These are phyloP conservation scores for Diuraphis noxia DNA, from an alignment of 1,140 invertebrate genomes.

Conservation along the genomic window DNA sequence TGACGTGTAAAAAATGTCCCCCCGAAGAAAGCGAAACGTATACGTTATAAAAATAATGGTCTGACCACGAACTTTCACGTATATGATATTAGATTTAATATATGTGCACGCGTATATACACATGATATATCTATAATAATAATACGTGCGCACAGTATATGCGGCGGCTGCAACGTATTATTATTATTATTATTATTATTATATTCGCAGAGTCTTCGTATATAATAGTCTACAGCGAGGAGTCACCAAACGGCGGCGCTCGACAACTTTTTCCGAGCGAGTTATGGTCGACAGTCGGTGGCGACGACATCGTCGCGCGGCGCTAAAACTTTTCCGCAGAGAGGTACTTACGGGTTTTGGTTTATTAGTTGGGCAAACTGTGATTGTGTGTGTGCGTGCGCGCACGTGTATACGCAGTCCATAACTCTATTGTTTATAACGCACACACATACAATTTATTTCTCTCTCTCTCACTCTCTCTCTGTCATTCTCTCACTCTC, in stretches of 20 bases:
- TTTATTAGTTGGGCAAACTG: conserved; percentile 44
- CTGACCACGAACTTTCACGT: neutral
- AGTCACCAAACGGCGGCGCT: neutral
- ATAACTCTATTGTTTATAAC: conserved; percentile 41
- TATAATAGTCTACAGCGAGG: neutral
- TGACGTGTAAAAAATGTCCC: conserved; percentile 8
- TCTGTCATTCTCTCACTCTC: too few relatives aligned
- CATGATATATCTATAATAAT: neutral
- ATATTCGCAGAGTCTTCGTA: neutral
- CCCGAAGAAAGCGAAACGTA: neutral
- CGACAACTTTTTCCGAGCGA: conserved; percentile 2
- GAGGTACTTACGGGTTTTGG: conserved; percentile 45
- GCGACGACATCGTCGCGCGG: neutral
- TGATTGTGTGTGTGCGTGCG: conserved; percentile 7
- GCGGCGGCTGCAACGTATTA: neutral
- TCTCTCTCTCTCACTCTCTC: neutral
- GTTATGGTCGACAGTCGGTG: conserved; percentile 14
- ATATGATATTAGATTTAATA: neutral
- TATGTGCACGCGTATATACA: neutral
- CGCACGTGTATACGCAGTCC: neutral
- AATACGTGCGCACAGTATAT: neutral
- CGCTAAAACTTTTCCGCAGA: conserved; percentile 29
- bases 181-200: neutral
- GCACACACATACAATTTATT: neutral
- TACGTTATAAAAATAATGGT: conserved; percentile 26